phyloP scores from a whole-genome alignment of 2,113 vertebrate genomes.

The Nycticebus coucang region DNA sequence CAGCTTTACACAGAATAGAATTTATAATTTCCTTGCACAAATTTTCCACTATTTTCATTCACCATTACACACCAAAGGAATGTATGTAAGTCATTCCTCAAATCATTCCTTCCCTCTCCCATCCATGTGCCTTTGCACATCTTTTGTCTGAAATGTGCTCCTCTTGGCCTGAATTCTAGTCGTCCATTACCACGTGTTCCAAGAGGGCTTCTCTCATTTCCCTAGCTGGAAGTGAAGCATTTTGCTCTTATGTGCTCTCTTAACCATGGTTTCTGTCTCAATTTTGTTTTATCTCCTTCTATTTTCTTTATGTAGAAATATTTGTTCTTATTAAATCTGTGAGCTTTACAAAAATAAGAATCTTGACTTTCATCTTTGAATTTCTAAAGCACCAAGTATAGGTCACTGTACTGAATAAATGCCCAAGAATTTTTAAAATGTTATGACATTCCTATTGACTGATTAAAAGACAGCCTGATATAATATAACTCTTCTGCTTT shows the following conservation, averaged over 20 bases:
- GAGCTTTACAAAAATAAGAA: neutral
- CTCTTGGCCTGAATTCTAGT: neutral
- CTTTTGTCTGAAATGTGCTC: neutral
- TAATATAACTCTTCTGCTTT: neutral
- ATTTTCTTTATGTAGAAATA: neutral
- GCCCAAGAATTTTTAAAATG: neutral
- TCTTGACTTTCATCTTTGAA: conserved; percentile 11
- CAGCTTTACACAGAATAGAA: neutral
- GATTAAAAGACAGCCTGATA: neutral
- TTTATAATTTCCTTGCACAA: neutral
- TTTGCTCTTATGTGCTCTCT: neutral
- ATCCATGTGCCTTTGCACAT: neutral
- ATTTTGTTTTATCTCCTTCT: neutral
- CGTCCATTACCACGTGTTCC: neutral
- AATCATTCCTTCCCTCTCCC: neutral
- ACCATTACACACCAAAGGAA: neutral
- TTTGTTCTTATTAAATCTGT: conserved; percentile 3
- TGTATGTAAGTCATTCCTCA: neutral
- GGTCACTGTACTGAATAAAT: neutral
- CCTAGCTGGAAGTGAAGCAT: neutral
- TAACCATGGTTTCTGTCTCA: neutral
- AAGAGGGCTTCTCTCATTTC: neutral
- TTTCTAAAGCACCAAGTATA: neutral
- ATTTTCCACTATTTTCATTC: neutral
- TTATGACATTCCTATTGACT: neutral